Conservation (phyloP, 2,888 invertebrate species). For the Melanotus villosus region DNA sequence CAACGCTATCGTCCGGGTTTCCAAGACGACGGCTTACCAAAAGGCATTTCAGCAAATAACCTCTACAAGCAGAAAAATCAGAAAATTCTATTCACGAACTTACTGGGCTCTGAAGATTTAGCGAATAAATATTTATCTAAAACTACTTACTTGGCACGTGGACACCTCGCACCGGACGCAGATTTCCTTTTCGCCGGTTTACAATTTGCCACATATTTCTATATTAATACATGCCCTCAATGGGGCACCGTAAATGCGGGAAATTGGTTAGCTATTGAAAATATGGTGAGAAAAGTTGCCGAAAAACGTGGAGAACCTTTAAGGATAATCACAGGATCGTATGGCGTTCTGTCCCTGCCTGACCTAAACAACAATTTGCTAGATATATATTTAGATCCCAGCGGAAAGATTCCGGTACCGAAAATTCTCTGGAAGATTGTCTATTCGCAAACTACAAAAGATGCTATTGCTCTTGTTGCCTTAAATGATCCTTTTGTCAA, state of each 20-base stretch:
- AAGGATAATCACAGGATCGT: slow-evolving; percentile 67
- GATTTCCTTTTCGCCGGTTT: slow-evolving; percentile 69
- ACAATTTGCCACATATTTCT: slow-evolving; percentile 70
- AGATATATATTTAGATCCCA: slow-evolving; percentile 64
- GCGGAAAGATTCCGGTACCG: slow-evolving; percentile 66
- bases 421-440: slow-evolving; percentile 70
- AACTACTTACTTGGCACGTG: slow-evolving; percentile 66
- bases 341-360: slow-evolving; percentile 65
- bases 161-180: slow-evolving; percentile 71
- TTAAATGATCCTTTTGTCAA: slow-evolving; percentile 69
- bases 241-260: slow-evolving; percentile 70
- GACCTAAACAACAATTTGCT: slow-evolving; percentile 60
- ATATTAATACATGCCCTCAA: slow-evolving; percentile 70
- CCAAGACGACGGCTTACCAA: slow-evolving; percentile 60
- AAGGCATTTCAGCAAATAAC: slow-evolving; percentile 54
- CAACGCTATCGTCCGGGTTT: slow-evolving; percentile 61
- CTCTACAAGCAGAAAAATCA: slow-evolving; percentile 62
- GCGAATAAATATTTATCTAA: slow-evolving; percentile 62
- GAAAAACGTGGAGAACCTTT: slow-evolving; percentile 61
- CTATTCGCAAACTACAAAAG: slow-evolving; percentile 61
- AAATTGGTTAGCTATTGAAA: slow-evolving; percentile 70
- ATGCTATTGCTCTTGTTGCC: slow-evolving; percentile 70
- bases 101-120: slow-evolving; percentile 58
- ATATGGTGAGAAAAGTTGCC: slow-evolving; percentile 65
- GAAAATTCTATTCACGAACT: slow-evolving; percentile 60